Evolutionary conservation across 2,113 vertebrate species (phyloP), one percentile per base, ranked within the genome.

Genomic region (Stegostoma tigrinum): DNA sequence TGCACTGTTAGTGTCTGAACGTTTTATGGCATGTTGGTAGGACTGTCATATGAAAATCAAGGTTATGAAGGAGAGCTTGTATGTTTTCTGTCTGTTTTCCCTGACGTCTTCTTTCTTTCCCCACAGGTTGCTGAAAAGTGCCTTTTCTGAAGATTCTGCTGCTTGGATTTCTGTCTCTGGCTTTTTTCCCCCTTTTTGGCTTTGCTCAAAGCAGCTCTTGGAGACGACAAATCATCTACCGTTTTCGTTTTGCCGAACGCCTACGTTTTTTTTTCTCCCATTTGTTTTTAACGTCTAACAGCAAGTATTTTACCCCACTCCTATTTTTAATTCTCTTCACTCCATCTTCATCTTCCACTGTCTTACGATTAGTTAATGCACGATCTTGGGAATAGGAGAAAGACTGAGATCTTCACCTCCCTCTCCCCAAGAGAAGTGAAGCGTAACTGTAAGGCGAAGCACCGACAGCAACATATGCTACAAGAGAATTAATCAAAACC

Each of bases 41-140:
- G 61, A 64, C 96, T 85, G 42, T 66, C 61, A 61, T 64, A n/a
- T 75, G 42, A 42, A 24, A 48, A 95, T 72, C 68, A 95, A 48
- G 10, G 66, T 52, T 72, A 34, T 95, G 45, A 72, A 95, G 68
- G 67, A 66, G 66, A 95, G 94, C 67, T 95, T 72, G 12, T 30
- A 72, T 95, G 27, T 72, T 72, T 72, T 95, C 42, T 30, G 87
- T 10, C 87, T 30, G 96, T 96, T 96, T 94, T 95, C 42, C 27
- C 94, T 98, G 97, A 97, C 97, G 96, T 96, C 96, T 95, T 97
- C 96, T 98, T 96, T 97, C 96, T 97, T 97, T 97, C 96, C 96
- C 97, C 96, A 96, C 98, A 98, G 98, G 97, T 98, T 97, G 97
- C 97, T 98, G 98, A 97, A 97, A 98, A 98, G 97, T 98, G 98